phyloP scores from a whole-genome alignment of 2,113 vertebrate genomes.

The Tiliqua scincoides region DNA sequence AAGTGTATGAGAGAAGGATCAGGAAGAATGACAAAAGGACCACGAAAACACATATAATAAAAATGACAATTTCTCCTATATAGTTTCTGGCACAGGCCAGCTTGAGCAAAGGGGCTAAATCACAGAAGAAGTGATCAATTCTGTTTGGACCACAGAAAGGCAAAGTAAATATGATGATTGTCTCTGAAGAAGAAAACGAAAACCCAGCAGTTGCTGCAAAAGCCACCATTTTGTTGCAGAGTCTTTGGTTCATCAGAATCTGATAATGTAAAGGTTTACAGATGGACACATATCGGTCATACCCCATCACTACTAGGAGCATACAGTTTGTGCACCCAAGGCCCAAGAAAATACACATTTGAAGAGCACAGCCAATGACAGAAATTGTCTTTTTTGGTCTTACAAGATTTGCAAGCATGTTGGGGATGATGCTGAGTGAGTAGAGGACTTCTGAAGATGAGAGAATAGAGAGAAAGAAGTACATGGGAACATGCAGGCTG shows the following conservation, averaged over 20 bases:
- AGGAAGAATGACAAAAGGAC: slow-evolving; percentile 40
- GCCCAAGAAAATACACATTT: slow-evolving; percentile 48
- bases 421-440: slow-evolving; percentile 54
- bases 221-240: slow-evolving; percentile 13
- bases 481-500: slow-evolving; percentile 46
- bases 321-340: slow-evolving; percentile 43
- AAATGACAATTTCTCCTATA: slow-evolving; percentile 44
- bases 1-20: slow-evolving; percentile 45
- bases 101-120: background rate
- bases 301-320: slow-evolving; percentile 42
- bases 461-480: slow-evolving; percentile 34
- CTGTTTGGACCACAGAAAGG: slow-evolving; percentile 44
- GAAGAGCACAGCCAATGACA: slow-evolving; percentile 39
- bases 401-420: slow-evolving; percentile 61
- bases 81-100: slow-evolving; percentile 48
- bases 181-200: slow-evolving; percentile 53
- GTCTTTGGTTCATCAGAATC: slow-evolving; percentile 40
- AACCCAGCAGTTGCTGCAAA: slow-evolving; percentile 34
- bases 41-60: slow-evolving; percentile 44
- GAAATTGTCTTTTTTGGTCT: slow-evolving; percentile 43
- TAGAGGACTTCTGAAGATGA: slow-evolving; percentile 62
- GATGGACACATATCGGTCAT: slow-evolving; percentile 51
- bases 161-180: slow-evolving; percentile 55
- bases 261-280: slow-evolving; percentile 52
- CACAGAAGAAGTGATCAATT: background rate